A percentile compares a stretch with the other conserved stretches of the same genome.
phyloP scores from a whole-genome alignment of 2,113 vertebrate genomes.

The Edolisoma coerulescens region DNA sequence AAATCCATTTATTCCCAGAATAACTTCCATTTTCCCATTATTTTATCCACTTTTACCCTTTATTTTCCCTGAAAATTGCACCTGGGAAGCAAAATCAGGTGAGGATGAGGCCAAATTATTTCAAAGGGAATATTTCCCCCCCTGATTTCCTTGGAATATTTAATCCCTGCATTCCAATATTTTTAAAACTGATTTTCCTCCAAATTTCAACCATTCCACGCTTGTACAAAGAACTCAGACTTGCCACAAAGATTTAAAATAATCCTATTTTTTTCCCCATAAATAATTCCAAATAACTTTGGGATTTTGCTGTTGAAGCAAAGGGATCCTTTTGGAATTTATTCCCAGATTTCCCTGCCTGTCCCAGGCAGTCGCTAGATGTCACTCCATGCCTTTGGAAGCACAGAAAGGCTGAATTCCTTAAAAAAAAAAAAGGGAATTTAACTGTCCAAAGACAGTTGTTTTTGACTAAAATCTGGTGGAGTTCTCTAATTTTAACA shows the following conservation, averaged over 20 bases:
- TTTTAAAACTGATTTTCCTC: fast-evolving
- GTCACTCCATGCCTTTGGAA: neutral
- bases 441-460: fast-evolving
- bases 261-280: fast-evolving
- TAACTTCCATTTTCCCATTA: no score
- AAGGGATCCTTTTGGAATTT: fast-evolving
- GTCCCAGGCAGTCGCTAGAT: neutral
- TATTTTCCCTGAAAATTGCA: neutral
- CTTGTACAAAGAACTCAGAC: neutral
- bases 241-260: neutral
- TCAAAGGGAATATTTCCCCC: neutral
- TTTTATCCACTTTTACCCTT: neutral
- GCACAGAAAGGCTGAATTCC: neutral
- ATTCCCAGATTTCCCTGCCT: neutral
- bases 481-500: neutral
- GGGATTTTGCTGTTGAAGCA: neutral
- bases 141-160: neutral
- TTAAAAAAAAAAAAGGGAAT: neutral
- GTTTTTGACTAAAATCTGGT: neutral
- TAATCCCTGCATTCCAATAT: neutral
- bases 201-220: fast-evolving
- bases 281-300: neutral
- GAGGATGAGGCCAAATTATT: neutral
- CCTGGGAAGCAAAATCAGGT: neutral
- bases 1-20: neutral